Evolutionary conservation across 2,113 vertebrate genomes (phyloP), one percentile per base, ranked within the genome.

Genomic region (Morone saxatilis): DNA sequence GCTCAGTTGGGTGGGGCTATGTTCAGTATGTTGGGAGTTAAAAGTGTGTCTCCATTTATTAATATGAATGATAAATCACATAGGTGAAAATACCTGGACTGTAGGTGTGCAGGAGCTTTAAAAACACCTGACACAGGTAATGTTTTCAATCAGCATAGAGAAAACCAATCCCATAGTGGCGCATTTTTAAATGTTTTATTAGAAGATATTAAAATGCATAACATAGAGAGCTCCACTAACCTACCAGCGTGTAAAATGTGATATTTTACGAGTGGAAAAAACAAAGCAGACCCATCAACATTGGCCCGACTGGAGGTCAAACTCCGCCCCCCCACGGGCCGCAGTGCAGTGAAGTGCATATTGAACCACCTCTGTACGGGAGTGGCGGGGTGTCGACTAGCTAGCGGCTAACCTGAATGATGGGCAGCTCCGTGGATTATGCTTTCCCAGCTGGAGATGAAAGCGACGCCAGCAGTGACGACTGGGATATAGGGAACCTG

Each of bases 391-490:
- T 31, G 3, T 31, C 31, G 31, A 31, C 4, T 20, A 25, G 60
- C 22, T 22, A 47, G 7, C 1, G 4, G 57, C 70, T 38, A 4
- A 12, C 9, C 19, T 0, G 2, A 20, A 17, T 5, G 0, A 93
- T 92, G 91, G 6, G n/a, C 12, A 70, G 72, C 61, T 50, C 17
- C 4, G 40, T 83, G 0, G 47, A 83, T 0, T n/a, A 62, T 45
- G 85, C 76, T 0, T 93, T 88, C 76, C 90, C 96, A 0, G 95
- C 94, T 6, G 96, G 95, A 16, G 90, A 94, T 0, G 96, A 96
- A 71, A 96, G 94, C 81, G 94, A 94, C 14, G 54, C 1, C 53
- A 96, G 94, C 71, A 56, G 67, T 12, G 94, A 93, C 7, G 95
- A 95, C 0, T 96, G 95, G 93, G 91, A 94, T 12, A 22, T 94